Conservation (phyloP, 2,113 vertebrate species). For the Cyprinodon brontotheroides region DNA sequence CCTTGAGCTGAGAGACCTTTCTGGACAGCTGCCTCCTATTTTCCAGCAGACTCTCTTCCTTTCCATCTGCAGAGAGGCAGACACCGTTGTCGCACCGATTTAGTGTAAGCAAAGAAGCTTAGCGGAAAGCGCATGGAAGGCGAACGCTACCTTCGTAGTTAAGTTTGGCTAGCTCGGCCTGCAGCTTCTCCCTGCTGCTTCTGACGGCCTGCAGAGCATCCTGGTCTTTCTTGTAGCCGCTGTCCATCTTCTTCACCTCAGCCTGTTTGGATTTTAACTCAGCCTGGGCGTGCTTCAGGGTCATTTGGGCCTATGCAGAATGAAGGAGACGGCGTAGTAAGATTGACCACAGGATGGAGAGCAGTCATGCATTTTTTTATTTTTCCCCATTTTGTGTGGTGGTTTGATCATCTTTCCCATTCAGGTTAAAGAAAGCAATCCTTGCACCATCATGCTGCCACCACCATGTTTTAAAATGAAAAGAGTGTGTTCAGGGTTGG, state of each 20-base stretch:
- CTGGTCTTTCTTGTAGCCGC: conserved; percentile 87
- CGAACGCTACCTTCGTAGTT: conserved; percentile 86
- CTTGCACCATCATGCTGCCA: too few species aligned
- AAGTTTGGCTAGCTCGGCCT: conserved; percentile 84
- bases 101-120: background rate
- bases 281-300: conserved; percentile 87
- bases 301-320: conserved; percentile 87
- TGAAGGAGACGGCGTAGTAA: background rate
- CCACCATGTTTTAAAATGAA: too few species aligned
- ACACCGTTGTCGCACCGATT: background rate
- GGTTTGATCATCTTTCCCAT: too few species aligned
- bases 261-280: conserved; percentile 90
- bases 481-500: too few species aligned
- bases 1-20: conserved; percentile 80
- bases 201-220: conserved; percentile 81
- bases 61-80: conserved; percentile 78
- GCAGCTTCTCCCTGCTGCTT: conserved; percentile 81
- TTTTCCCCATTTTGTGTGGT: too few species aligned
- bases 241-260: conserved; percentile 91
- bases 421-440: too few species aligned
- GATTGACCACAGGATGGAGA: background rate
- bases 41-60: conserved; percentile 83
- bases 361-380: too few species aligned
- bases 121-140: too few species aligned
- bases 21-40: conserved; percentile 78